phyloP scores from a whole-genome alignment of 1,140 invertebrate species.

The Brachionus plicatilis region DNA sequence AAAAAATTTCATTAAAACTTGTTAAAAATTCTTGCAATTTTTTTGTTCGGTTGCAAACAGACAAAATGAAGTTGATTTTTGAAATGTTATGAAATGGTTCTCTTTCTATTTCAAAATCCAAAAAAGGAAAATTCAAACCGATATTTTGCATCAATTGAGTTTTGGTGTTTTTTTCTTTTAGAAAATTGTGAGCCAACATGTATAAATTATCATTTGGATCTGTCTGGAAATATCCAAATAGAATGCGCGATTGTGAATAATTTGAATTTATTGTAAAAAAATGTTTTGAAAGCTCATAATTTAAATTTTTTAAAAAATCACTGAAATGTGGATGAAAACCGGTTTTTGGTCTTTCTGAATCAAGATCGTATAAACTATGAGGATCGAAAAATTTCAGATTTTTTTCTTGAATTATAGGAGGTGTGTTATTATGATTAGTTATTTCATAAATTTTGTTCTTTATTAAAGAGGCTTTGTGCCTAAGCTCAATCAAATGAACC shows the following conservation, averaged over 20 bases:
- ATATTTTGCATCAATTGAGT: not conserved
- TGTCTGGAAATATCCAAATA: not conserved
- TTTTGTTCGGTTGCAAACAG: not conserved
- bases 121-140: not conserved
- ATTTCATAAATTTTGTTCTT: not conserved
- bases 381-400: not conserved
- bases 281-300: not conserved
- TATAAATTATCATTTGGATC: not conserved
- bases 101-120: not conserved
- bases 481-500: not conserved
- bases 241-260: not conserved
- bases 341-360: not conserved
- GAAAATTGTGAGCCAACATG: not conserved
- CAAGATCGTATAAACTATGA: not conserved
- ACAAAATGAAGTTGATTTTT: not conserved
- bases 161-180: not conserved
- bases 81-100: not conserved
- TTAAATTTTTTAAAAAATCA: not conserved
- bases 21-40: not conserved
- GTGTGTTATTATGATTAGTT: not conserved
- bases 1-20: not conserved
- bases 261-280: not conserved
- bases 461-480: not conserved
- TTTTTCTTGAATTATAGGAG: not conserved
- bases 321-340: not conserved